phyloP scores from a whole-genome alignment of 37 sponge, comb jelly and placozoan species.

The Spongilla lacustris region DNA sequence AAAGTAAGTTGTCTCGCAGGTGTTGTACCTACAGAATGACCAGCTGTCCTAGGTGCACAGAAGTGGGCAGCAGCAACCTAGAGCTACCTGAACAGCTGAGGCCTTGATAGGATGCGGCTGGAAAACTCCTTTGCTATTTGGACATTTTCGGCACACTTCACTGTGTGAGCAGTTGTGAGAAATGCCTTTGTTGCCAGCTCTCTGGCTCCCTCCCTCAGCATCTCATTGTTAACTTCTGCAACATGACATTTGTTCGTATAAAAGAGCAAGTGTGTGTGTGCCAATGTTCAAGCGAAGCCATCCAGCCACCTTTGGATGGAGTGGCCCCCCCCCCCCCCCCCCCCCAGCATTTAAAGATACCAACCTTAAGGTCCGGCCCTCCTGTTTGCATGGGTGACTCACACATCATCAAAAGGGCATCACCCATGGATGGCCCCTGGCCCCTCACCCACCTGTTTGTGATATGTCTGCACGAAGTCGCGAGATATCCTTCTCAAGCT shows the following conservation, averaged over 20 bases:
- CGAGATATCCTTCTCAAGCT: slow-evolving; percentile 23
- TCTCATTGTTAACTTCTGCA: background rate
- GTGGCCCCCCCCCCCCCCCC: background rate
- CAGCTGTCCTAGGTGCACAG: background rate
- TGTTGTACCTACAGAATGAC: background rate
- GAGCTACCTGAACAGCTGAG: slow-evolving; percentile 4
- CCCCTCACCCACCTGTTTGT: background rate
- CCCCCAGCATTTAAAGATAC: no score
- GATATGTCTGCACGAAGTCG: slow-evolving; percentile 35
- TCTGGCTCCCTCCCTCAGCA: background rate
- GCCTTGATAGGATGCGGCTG: slow-evolving; percentile 1
- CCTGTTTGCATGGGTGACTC: no score
- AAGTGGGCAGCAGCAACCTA: background rate
- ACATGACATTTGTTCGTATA: no score
- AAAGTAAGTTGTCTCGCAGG: slow-evolving; percentile 29
- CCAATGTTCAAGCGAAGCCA: no score
- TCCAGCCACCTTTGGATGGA: no score
- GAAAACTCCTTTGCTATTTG: slow-evolving; percentile 6
- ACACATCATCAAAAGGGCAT: no score
- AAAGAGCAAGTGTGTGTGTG: no score
- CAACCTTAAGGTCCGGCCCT: no score
- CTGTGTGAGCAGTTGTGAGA: slow-evolving; percentile 20
- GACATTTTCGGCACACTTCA: slow-evolving; percentile 3
- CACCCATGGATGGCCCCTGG: no score
- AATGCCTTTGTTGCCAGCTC: background rate